These are phyloP conservation scores for Meloidogyne exigua DNA, from an alignment of 1,140 invertebrate genomes.

Conservation along the genomic window DNA sequence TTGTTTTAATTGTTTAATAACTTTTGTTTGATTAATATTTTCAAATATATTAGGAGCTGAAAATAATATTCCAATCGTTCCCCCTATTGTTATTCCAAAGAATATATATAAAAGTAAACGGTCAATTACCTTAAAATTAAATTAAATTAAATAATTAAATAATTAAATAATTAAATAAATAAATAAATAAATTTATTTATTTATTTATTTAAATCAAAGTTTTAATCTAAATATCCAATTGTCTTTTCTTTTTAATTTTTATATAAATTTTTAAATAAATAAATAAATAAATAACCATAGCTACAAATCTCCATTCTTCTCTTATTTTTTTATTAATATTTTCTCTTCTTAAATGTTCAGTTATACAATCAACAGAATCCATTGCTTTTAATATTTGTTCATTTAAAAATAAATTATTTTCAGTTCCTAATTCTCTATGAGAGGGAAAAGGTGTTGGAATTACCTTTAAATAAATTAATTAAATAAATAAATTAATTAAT, in stretches of 20 bases:
- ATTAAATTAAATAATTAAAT: no score
- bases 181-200: no score
- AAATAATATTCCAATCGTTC: constrained; percentile 82
- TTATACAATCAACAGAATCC: constrained; percentile 31
- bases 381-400: constrained; percentile 22
- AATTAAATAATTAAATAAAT: no score
- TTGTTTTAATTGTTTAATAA: constrained; percentile 51
- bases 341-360: constrained; percentile 32
- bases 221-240: no score
- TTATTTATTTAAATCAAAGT: no score
- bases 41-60: constrained; percentile 98
- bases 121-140: constrained; percentile 8
- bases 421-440: constrained; percentile 19
- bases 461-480: not conserved
- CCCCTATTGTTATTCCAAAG: constrained; percentile 86
- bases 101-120: constrained; percentile 73
- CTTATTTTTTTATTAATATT: constrained; percentile 69
- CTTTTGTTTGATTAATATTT: constrained; percentile 72
- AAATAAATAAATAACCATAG: no score
- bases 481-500: not conserved
- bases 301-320: constrained; percentile 91
- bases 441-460: constrained; percentile 12
- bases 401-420: constrained; percentile 6
- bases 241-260: no score
- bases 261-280: no score